Evolutionary conservation across 2,113 vertebrate genomes (phyloP).

Genomic region (Chionomys nivalis): DNA sequence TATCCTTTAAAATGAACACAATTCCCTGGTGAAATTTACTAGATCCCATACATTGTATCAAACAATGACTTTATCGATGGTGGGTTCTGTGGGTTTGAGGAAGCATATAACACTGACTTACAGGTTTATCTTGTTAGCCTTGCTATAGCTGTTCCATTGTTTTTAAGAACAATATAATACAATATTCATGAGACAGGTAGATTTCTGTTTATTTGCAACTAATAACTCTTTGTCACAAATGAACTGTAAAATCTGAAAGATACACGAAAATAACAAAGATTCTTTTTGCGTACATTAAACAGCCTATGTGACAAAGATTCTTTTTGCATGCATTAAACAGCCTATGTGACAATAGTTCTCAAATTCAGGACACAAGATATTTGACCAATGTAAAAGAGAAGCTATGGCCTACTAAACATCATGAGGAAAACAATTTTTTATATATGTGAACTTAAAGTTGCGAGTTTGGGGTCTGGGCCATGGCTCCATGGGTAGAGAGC

Average conservation of each 20-base stretch:
- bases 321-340: not conserved
- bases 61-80: not conserved
- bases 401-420: not conserved
- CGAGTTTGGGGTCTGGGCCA: not conserved
- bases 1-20: slow-evolving; percentile 4
- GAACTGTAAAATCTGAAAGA: not conserved
- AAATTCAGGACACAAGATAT: slow-evolving; percentile 49
- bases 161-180: slow-evolving; percentile 18
- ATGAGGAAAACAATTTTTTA: not conserved
- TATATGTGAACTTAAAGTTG: slow-evolving; percentile 11
- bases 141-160: slow-evolving; percentile 1
- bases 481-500: too few species aligned
- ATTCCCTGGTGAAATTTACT: not conserved
- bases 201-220: not conserved
- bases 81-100: not conserved
- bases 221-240: not conserved
- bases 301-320: not conserved
- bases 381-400: slow-evolving; percentile 27
- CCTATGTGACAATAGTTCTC: not conserved
- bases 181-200: not conserved
- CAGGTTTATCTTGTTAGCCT: slow-evolving; percentile 26
- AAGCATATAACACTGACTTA: not conserved
- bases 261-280: not conserved
- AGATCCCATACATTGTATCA: not conserved
- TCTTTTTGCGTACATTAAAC: not conserved